These are phyloP conservation scores for Fregetta grallaria DNA, from an alignment of 2,113 vertebrate genomes.

Conservation along the genomic window DNA sequence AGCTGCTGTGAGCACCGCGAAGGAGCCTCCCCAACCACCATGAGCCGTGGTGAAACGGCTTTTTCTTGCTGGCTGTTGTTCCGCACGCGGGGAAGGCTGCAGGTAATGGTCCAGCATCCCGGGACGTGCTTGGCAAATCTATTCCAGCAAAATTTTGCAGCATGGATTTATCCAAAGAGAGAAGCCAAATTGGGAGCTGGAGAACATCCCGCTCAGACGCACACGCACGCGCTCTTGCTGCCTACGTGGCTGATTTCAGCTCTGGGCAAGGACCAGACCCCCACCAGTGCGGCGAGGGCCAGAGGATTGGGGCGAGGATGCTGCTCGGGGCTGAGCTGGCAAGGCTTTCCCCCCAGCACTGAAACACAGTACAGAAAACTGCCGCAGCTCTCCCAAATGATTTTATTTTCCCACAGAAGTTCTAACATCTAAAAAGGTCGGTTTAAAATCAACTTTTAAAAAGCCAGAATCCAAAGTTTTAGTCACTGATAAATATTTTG, in stretches of 20 bases:
- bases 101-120: background rate
- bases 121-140: background rate
- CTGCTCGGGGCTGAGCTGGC: background rate
- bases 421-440: background rate
- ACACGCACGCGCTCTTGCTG: background rate
- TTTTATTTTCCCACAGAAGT: background rate
- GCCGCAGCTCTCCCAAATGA: background rate
- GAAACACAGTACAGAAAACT: background rate
- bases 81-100: accelerated
- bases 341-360: background rate
- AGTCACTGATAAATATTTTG: background rate
- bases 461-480: background rate
- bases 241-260: background rate
- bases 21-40: background rate
- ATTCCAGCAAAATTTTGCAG: background rate
- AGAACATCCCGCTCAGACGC: background rate
- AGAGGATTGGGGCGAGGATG: background rate
- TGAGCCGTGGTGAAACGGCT: background rate
- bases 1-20: background rate
- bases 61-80: background rate
- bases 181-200: background rate
- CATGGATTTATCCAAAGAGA: background rate
- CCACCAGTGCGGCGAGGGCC: background rate
- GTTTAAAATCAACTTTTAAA: background rate
- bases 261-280: background rate